These are phyloP conservation scores for Calidris pygmaea DNA, from an alignment of 2,113 vertebrate genomes.

Conservation along the genomic window DNA sequence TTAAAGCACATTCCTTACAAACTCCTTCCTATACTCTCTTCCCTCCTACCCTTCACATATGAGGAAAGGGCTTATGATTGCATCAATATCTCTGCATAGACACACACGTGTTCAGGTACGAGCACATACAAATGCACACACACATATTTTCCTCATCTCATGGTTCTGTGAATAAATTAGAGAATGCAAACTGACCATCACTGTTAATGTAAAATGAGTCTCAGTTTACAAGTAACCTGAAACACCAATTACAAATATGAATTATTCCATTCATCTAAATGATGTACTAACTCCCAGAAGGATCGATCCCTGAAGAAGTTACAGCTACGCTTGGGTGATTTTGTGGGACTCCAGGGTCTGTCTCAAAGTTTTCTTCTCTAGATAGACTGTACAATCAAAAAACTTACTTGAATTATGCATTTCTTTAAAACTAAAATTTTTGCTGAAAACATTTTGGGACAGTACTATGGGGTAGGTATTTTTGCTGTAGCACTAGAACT, in stretches of 20 bases:
- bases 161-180: neutral
- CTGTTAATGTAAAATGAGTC: neutral
- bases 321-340: neutral
- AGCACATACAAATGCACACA: neutral
- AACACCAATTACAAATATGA: neutral
- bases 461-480: neutral
- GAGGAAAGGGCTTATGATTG: neutral
- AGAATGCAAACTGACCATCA: neutral
- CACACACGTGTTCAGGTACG: fast-evolving
- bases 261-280: neutral
- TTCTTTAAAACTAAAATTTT: neutral
- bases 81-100: neutral
- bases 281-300: neutral
- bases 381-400: neutral
- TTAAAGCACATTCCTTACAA: neutral
- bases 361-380: neutral
- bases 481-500: neutral
- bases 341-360: neutral
- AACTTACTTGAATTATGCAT: neutral
- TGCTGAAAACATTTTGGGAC: neutral
- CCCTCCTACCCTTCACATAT: neutral
- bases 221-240: neutral
- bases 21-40: neutral
- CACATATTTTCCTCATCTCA: neutral
- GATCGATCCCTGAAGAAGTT: neutral